Evolutionary conservation across 1,140 invertebrate genomes (phyloP), one percentile per base, ranked within the genome.

Genomic region (Leucophenga varia): DNA sequence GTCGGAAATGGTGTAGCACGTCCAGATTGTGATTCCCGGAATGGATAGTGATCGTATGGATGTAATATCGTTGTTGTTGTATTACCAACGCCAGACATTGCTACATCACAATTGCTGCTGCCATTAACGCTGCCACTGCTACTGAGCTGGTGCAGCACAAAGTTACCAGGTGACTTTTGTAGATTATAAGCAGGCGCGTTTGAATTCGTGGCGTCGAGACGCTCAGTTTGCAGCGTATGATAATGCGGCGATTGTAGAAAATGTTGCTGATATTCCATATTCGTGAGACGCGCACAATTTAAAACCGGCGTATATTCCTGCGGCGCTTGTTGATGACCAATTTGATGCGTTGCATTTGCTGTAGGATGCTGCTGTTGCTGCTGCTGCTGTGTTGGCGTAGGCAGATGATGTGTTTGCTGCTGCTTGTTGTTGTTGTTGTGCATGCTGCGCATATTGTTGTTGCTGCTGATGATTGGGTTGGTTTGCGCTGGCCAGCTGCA

Each of bases 1-100:
- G 75, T 67, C 18, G 82, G 83, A 57, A 82, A 84, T 12, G 83
- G 85, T 47, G 83, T 88, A 55, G 80, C 81, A 57, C 81, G 79
- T 30, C 80, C 84, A 30, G 76, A 83, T 20, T 75, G 70, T 22
- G 61, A 47, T 47, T 75, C 70, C 57, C 68, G 61, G 47, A 75
- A 72, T 13, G 73, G 73, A 64, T 77, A 79, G 50, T 80, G 77
- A 50, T 80, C 79, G 54, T 80, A 80, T 20, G 64, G 82, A 78
- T 61, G 80, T 72, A 64, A 36, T 60, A 31, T 54, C 58, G 47
- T 38, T 49, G 38, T n/a, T n/a, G n/a, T n/a, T n/a, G 12, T 32
- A 14, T 32, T 2, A 14, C 12, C 12, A 32, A 32, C 2, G 31
- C 31, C 14, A 32, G 31, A 32, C 14, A n/a, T 32, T 4, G 31